Base-by-base conservation (phyloP, 2,797 vertebrate species). In the Pangasius djambal region DNA sequence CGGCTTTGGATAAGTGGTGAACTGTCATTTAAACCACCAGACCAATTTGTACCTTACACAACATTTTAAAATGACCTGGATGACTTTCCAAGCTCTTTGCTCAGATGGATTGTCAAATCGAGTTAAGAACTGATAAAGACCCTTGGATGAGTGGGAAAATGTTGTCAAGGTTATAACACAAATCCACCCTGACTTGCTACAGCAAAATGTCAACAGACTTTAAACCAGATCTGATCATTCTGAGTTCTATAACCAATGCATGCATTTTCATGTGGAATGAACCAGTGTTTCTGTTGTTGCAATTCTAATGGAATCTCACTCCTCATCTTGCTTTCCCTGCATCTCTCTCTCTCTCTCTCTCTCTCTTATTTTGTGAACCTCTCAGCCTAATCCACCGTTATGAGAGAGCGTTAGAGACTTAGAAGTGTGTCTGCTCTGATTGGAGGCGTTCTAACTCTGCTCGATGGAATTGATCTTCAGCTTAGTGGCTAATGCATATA, bases 401-500 rank as follows among this genome's bases (percentile, higher is more conserved):
- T 74, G 52, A 59, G 25, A 75, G 13, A 31, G 65, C 2, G 4
- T 72, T 85, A 37, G n/a, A 83, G 52, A 44, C 12, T 83, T 16
- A 13, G 31, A 50, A 81, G 31, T 57, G 78, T 81, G 78, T 81
- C 78, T 81, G 78, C 31, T 57, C 52, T 81, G 78, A 81, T 57
- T 81, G 52, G 31, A 81, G 52, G 18, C 4, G n/a, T 81, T 57
- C 52, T 22, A 57, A 22, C 78, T 15, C 78, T 31, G 52, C 31
- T 81, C 5, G 31, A 57, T 81, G 28, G 67, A 72, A 34, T 22
- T 67, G 83, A 85, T 78, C 40, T 15, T 52, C 75, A 79, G 61
- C 75, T 81, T 81, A 87, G 22, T 4, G 9, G 44, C n/a, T 67
- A 87, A 87, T 79, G 59, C 75, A 87, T 61, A 44, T 83, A 63